Conservation (phyloP, 37 sponge, comb jelly and placozoan species). For the Diacarnus erythraeanus region DNA sequence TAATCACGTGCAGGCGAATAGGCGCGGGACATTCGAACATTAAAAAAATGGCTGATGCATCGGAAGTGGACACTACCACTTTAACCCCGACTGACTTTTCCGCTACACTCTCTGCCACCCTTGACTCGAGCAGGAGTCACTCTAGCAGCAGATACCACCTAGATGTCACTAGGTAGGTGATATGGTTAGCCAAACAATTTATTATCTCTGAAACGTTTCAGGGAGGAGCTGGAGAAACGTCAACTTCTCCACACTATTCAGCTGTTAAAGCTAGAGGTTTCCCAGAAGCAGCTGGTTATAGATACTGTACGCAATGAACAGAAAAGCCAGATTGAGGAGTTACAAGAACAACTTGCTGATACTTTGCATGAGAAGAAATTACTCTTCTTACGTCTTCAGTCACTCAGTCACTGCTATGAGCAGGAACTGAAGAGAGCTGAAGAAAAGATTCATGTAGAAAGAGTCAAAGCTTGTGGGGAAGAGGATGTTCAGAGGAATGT, state of each 20-base stretch:
- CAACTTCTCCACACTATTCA: constrained; percentile 75
- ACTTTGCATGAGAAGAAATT: constrained; percentile 64
- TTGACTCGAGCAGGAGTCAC: constrained; percentile 46
- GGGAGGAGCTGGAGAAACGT: constrained; percentile 62
- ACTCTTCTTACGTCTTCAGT: constrained; percentile 37
- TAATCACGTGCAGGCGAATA: background rate
- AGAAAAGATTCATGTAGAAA: constrained; percentile 2
- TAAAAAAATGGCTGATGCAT: background rate
- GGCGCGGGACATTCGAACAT: background rate
- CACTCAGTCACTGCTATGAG: constrained; percentile 42
- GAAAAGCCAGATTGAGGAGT: constrained; percentile 53
- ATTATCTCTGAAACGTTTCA: background rate
- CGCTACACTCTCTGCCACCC: constrained; percentile 32
- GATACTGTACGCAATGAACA: constrained; percentile 65
- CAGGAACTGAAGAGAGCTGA: constrained; percentile 25
- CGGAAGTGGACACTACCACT: background rate
- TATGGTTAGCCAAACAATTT: background rate
- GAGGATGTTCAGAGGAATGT: background rate
- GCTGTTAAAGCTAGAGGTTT: constrained; percentile 76
- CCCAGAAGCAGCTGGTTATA: constrained; percentile 78
- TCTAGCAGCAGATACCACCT: constrained; percentile 3
- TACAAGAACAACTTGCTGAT: constrained; percentile 75
- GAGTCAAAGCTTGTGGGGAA: background rate
- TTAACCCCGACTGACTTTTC: constrained; percentile 1
- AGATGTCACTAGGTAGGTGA: constrained; percentile 21